Evolutionary conservation across 2,888 invertebrate genomes (phyloP).

Genomic region (Cyrtodaria siliqua): DNA sequence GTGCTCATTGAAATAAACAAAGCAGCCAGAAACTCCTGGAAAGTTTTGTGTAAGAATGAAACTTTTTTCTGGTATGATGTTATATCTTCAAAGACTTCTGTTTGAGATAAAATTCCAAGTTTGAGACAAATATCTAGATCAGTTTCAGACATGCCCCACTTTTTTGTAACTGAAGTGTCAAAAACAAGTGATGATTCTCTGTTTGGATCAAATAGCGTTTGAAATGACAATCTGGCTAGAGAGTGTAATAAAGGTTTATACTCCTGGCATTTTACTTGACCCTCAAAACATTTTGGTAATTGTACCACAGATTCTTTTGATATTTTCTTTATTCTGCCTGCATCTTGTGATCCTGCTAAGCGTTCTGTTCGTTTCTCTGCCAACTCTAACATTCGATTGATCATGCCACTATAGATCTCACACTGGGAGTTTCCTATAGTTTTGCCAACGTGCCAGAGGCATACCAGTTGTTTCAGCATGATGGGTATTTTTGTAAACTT

Average conservation of each 20-base stretch:
- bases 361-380: neutral
- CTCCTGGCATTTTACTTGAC: neutral
- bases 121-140: constrained; percentile 8
- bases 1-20: too few species aligned
- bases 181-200: neutral
- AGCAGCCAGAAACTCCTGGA: neutral
- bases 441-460: constrained; percentile 13
- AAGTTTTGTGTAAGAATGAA: too few species aligned
- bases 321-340: neutral
- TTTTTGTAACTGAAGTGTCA: neutral
- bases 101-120: neutral
- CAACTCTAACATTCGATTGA: neutral
- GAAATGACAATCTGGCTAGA: neutral
- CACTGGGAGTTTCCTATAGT: neutral
- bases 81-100: neutral
- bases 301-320: neutral
- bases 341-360: too few species aligned
- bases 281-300: neutral
- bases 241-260: neutral
- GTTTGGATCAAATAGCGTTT: neutral
- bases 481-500: neutral
- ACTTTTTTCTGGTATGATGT: constrained; percentile 1
- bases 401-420: too few species aligned
- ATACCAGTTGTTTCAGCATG: constrained; percentile 12
- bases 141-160: neutral